A percentile compares a stretch with the other conserved stretches of the same genome.
These are phyloP conservation scores for Caenorhabditis inopinata DNA, from an alignment of 1,140 invertebrate species.

Conservation along the genomic window DNA sequence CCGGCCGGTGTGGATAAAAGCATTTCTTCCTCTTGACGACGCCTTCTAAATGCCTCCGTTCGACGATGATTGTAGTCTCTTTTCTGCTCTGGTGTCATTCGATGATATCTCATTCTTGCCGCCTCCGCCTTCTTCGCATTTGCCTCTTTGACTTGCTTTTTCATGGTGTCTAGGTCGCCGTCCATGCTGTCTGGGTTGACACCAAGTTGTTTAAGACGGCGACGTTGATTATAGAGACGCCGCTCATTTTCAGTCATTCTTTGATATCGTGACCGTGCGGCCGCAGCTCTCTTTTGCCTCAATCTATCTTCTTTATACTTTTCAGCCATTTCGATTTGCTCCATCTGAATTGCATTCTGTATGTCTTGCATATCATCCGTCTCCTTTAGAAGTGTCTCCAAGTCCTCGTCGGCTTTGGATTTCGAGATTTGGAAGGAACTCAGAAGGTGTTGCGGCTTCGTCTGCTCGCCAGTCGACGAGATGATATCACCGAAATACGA, in stretches of 20 bases:
- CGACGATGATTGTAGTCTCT: constrained; percentile 39
- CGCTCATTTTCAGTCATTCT: constrained; percentile 38
- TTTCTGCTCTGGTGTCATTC: constrained; percentile 46
- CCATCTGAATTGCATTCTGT: background rate
- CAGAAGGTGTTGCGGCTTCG: background rate
- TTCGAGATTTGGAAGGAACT: background rate
- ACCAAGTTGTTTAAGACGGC: constrained; percentile 35
- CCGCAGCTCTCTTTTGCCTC: constrained; percentile 23
- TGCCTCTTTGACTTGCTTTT: background rate
- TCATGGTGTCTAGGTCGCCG: background rate
- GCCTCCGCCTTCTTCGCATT: constrained; percentile 50
- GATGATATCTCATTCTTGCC: constrained; percentile 41
- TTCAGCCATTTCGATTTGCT: background rate
- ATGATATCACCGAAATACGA: background rate
- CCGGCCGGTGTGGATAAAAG: constrained; percentile 43
- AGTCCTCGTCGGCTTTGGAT: background rate
- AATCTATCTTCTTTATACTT: background rate
- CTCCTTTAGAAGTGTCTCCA: background rate
- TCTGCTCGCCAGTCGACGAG: background rate
- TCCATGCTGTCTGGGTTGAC: background rate
- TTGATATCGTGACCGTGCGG: constrained; percentile 36
- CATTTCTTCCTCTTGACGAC: constrained; percentile 43
- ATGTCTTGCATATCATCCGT: background rate
- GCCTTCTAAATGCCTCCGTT: constrained; percentile 40
- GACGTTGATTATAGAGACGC: constrained; percentile 39